A percentile compares a stretch with the other conserved stretches of the same genome.
These are phyloP conservation scores for Lagria hirta DNA, from an alignment of 2,888 invertebrate genomes.

Conservation along the genomic window DNA sequence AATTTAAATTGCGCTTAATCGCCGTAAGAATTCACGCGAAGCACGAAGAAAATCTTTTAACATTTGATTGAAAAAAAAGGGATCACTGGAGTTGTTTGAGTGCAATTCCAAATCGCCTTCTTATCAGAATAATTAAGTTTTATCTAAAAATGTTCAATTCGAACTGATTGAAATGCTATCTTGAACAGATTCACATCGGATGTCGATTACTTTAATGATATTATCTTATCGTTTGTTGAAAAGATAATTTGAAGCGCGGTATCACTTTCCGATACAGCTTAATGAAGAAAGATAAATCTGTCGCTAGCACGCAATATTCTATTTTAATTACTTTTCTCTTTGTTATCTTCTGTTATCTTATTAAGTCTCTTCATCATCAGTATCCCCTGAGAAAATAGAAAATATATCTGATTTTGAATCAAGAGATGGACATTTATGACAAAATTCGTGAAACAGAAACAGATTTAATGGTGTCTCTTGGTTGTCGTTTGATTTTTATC, in stretches of 20 bases:
- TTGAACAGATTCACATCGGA: constrained; percentile 20
- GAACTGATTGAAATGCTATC: constrained; percentile 18
- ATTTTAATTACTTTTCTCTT: constrained; percentile 24
- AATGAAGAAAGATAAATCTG: constrained; percentile 23
- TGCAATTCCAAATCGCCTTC: constrained; percentile 30
- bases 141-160: constrained; percentile 33
- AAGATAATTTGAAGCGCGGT: constrained; percentile 18
- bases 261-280: constrained; percentile 18
- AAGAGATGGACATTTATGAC: too few species aligned
- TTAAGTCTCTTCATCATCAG: too few species aligned
- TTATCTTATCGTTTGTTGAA: constrained; percentile 24
- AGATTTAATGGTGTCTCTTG: too few species aligned
- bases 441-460: too few species aligned
- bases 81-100: constrained; percentile 20
- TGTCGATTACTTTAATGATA: constrained; percentile 15
- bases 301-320: constrained; percentile 22
- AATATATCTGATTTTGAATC: too few species aligned
- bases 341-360: too few species aligned
- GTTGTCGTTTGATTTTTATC: too few species aligned
- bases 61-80: constrained; percentile 22
- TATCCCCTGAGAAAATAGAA: too few species aligned
- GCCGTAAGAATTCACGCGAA: constrained; percentile 15
- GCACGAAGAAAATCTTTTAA: constrained; percentile 22
- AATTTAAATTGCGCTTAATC: constrained; percentile 30
- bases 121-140: constrained; percentile 33